phyloP scores from a whole-genome alignment of 2,797 vertebrate genomes.

The Scolopax rusticola region DNA sequence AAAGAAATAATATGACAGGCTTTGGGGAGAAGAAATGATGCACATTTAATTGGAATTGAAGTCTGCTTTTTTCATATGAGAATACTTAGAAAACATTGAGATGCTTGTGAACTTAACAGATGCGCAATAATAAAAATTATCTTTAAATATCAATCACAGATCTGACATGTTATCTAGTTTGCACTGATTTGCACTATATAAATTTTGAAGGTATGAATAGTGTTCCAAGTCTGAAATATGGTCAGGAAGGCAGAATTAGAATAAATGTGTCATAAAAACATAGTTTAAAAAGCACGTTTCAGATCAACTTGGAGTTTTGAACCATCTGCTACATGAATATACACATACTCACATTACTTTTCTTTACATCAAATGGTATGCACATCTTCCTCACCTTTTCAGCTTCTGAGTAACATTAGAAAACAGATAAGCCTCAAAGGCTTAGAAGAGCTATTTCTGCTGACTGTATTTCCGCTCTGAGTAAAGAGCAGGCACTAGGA shows the following conservation, averaged over 20 bases:
- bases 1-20: not conserved
- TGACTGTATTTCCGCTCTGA: not conserved
- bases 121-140: not conserved
- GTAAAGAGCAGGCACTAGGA: not conserved
- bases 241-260: not conserved
- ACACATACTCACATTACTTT: not conserved
- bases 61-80: not conserved
- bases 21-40: not conserved
- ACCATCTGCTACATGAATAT: not conserved
- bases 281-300: fast-evolving
- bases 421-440: not conserved
- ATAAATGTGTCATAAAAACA: not conserved
- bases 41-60: not conserved
- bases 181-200: not conserved
- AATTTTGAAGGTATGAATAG: not conserved
- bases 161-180: not conserved
- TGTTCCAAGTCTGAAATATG: not conserved
- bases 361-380: not conserved
- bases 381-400: not conserved
- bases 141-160: not conserved
- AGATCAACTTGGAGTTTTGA: not conserved
- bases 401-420: not conserved
- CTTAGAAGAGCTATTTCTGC: not conserved
- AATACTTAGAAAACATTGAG: not conserved
- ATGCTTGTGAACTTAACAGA: not conserved